Conservation (phyloP, 2,797 vertebrate genomes). For the Coreius guichenoti region DNA sequence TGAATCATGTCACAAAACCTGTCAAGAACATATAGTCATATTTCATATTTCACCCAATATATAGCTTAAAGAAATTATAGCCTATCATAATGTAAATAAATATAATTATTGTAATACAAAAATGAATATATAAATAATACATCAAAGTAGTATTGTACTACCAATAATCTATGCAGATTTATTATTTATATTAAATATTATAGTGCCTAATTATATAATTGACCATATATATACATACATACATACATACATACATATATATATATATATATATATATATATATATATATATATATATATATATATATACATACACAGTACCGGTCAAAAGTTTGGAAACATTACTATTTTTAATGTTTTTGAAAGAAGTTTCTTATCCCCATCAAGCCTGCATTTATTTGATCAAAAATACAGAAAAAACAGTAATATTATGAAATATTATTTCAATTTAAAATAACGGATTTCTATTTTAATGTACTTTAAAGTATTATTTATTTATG, state of each 20-base stretch:
- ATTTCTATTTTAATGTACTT: neutral
- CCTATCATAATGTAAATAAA: neutral
- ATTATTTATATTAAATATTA: neutral
- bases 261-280: too few relatives aligned
- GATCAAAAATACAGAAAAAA: neutral
- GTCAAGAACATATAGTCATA: neutral
- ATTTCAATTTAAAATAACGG: too few relatives aligned
- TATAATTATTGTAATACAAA: neutral
- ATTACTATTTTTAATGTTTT: too few relatives aligned
- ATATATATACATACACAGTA: too few relatives aligned
- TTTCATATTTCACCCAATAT: neutral
- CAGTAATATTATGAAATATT: too few relatives aligned
- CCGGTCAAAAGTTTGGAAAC: too few relatives aligned
- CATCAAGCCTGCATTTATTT: neutral
- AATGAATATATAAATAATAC: neutral
- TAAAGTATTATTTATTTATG: too few relatives aligned
- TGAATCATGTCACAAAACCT: neutral
- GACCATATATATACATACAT: too few relatives aligned
- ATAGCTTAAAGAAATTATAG: neutral
- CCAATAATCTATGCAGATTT: neutral
- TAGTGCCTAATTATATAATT: neutral
- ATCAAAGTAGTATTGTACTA: neutral
- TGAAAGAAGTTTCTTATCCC: too few relatives aligned
- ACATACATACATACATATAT: too few relatives aligned
- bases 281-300: too few relatives aligned